A percentile compares a stretch with the other conserved stretches of the same genome.
Evolutionary conservation across 2,113 vertebrate species (phyloP).

Genomic region (Melanerpes aurifrons): DNA sequence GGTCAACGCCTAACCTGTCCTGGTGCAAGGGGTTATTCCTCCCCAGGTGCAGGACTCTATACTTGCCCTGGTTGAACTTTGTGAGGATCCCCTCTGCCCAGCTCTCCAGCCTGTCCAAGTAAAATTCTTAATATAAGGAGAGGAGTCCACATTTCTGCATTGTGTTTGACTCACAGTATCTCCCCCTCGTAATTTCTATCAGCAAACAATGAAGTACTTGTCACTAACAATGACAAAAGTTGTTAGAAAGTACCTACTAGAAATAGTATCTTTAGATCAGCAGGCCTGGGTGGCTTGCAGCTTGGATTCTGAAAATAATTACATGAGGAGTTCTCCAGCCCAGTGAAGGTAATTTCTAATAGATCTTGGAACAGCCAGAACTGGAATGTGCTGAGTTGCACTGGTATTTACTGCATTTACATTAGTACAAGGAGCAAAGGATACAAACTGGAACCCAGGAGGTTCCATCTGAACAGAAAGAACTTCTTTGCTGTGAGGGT

Average conservation of each 20-base stretch:
- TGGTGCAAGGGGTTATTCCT: no score
- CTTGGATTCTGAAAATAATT: background rate
- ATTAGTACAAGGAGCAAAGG: no score
- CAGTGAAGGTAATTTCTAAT: background rate
- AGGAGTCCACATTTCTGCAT: background rate
- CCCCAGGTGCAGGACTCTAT: no score
- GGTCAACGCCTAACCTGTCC: no score
- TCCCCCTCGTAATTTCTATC: background rate
- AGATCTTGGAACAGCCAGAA: background rate
- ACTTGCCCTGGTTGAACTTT: no score
- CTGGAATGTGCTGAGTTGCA: background rate
- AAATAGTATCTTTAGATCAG: background rate
- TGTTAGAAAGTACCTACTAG: background rate
- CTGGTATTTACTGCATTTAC: no score
- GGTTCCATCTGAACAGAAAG: no score
- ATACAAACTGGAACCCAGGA: no score
- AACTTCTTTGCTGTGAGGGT: no score
- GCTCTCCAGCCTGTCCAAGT: no score
- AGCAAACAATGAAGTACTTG: background rate
- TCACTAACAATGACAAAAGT: background rate
- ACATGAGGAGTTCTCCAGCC: rapidly evolving
- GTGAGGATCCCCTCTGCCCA: no score
- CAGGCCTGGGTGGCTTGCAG: background rate
- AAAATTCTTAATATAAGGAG: rapidly evolving
- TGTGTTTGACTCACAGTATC: background rate